Evolutionary conservation across 2,113 vertebrate genomes (phyloP).

Genomic region (Lasiurus borealis): DNA sequence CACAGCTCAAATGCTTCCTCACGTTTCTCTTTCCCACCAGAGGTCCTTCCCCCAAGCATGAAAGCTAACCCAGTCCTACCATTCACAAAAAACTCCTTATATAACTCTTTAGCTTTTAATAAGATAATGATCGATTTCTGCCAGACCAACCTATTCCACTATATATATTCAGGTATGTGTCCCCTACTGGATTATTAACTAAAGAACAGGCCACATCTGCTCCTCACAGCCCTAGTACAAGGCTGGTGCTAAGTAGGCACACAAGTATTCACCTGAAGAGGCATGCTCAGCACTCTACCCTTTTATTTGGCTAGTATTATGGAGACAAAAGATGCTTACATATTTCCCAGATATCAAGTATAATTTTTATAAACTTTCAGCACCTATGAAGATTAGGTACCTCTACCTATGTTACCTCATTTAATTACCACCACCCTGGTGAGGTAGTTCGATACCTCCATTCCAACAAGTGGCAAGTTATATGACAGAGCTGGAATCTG

Average conservation of each 20-base stretch:
- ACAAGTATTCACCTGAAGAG: not conserved
- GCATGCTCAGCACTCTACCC: not conserved
- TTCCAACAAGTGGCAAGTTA: not conserved
- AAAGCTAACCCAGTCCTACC: not conserved
- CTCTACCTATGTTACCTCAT: not conserved
- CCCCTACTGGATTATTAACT: not conserved
- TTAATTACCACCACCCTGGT: not conserved
- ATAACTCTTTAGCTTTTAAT: not conserved
- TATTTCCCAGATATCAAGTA: slow-evolving; percentile 15
- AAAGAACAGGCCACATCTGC: not conserved
- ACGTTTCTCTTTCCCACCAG: not conserved
- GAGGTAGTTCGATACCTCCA: not conserved
- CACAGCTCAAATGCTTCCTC: not conserved
- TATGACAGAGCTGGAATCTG: not conserved
- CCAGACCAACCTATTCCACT: not conserved
- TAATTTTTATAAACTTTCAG: not conserved
- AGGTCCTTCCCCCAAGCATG: not conserved
- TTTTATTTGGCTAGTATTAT: not conserved
- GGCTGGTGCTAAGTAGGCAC: too few species aligned
- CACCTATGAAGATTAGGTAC: not conserved
- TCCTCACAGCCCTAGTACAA: not conserved
- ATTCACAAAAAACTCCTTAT: not conserved
- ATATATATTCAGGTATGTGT: not conserved
- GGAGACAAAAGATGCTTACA: not conserved
- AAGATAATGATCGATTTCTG: not conserved